phyloP scores from a whole-genome alignment of 2,888 invertebrate species.

The Thysanoteuthis rhombus region DNA sequence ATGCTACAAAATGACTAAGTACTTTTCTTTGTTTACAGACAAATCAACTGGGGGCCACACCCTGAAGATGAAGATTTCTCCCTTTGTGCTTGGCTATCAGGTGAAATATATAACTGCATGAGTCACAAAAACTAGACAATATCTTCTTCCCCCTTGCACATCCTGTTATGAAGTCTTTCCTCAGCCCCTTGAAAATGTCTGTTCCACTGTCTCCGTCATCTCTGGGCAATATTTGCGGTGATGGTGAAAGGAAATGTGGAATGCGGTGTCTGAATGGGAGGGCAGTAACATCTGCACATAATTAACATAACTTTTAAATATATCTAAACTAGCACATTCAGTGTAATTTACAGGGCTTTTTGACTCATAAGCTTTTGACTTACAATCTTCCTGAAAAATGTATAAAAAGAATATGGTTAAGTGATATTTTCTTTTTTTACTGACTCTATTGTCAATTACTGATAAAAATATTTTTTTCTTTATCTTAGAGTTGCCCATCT shows the following conservation, averaged over 20 bases:
- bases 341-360: no score
- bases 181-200: neutral
- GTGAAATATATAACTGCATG: neutral
- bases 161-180: neutral
- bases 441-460: no score
- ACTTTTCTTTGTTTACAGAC: neutral
- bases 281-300: neutral
- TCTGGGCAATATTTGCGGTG: neutral
- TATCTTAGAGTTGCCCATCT: no score
- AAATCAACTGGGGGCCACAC: constrained; percentile 12
- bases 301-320: neutral
- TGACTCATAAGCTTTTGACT: no score
- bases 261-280: neutral
- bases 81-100: neutral
- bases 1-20: neutral
- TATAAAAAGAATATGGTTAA: no score
- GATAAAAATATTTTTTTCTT: no score
- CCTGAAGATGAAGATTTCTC: neutral
- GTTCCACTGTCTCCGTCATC: neutral
- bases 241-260: neutral
- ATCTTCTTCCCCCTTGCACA: neutral
- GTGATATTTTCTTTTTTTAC: no score
- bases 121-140: neutral
- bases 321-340: no score
- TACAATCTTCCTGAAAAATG: no score